Base-by-base conservation (phyloP, 1,140 invertebrate genomes). In the Papilio dardanus region DNA sequence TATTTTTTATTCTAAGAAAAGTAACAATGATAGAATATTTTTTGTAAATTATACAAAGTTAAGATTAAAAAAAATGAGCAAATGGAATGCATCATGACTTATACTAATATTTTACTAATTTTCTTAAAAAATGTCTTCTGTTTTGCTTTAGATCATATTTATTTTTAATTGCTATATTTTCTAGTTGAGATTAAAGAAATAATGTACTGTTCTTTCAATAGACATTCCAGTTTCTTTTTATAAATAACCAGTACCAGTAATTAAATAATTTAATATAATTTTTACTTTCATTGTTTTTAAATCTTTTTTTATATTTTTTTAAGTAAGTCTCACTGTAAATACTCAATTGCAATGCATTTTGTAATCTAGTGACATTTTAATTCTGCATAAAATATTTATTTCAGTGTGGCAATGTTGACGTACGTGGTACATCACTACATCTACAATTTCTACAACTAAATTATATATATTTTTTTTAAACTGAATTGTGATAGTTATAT, bases 361-460 rank as follows among this genome's bases (percentile, higher is more conserved):
- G 16, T 19, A 69, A 69, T 16, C 10, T 24, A 74, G 77, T 86
- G 80, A 78, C 78, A 84, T 87, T 79, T 67, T 84, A 81, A 86
- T 84, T 77, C 73, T 10, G 71, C 76, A 58, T 80, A 79, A 85
- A 85, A 87, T 73, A 37, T 79, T 78, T 74, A 79, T 92, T 92
- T 92, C 91, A 93, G 91, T 83, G 77, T 88, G 69, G 88, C 87
- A 86, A 76, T 93, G 73, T 84, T 92, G 80, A 90, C 84, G 81
- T 92, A 87, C 90, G 84, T 92, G 86, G 83, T 87, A 82, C 90
- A 88, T 30, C 89, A 80, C 75, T 92, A 91, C 85, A 68, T 88
- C 79, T 80, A 82, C 65, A 82, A 54, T 79, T 77, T 86, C 78
- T 78, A 74, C 69, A 62, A 77, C 75, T 81, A 77, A 78, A 62